Base-by-base conservation (phyloP, 2,113 vertebrate genomes). In the Anguilla rostrata region DNA sequence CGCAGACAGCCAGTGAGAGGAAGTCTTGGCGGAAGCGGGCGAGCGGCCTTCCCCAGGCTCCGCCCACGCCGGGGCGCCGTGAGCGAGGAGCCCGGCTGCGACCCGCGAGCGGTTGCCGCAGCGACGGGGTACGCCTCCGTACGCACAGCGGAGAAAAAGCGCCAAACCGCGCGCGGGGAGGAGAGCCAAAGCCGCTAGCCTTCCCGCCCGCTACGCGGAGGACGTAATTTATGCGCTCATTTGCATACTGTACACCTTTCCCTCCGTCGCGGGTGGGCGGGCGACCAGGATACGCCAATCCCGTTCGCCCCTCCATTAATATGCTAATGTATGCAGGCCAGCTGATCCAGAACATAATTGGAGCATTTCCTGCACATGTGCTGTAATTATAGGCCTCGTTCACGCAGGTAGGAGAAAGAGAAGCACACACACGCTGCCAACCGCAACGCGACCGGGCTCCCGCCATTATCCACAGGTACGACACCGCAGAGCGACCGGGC, bases 351-450 rank as follows among this genome's bases (percentile, higher is more conserved):
- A 86, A 86, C n/a, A 81, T 22, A 39, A 85, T 63, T 56, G 29
- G 41, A 60, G 85, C 71, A 11, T 20, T 41, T 39, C 18, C 60
- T 86, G 79, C 78, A 84, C 87, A 90, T 63, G 86, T 89, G 82
- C 39, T 84, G 71, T 83, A 71, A 86, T 83, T 86, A 75, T 81
- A 86, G 81, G 46, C 57, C 83, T 81, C 75, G 85, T 86, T 84
- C 78, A 63, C 84, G 56, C 46, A 75, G 12, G 71, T 75, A 75
- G 1, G 8, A 9, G 39, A 87, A 86, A 86, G 83, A 41, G 40
- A 60, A 43, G 9, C 5, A 22, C 39, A 75, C n/a, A 75, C 26
- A 75, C 5, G 5, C 2, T n/a, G 20, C 71, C 71, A 75, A 75
- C 71, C 34, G 71, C 34, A 34, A 9, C 26, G n/a, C 26, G 11